Evolutionary conservation across 2,888 invertebrate genomes (phyloP).

Genomic region (Stegana nigrithorax): DNA sequence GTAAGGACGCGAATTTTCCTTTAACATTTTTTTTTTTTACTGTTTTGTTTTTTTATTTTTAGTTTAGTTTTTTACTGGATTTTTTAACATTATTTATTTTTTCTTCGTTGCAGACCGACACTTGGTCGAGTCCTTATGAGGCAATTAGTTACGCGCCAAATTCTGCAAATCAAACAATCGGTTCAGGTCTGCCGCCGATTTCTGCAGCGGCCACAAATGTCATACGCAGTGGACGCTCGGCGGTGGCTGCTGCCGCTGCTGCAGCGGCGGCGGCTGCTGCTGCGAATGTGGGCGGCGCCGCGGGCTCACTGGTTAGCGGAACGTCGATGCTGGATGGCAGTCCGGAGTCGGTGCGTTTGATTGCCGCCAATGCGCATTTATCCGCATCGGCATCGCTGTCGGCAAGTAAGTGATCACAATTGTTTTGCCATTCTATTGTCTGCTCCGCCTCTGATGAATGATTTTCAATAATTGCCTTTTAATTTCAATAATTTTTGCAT

Average conservation of each 20-base stretch:
- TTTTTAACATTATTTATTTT: not conserved
- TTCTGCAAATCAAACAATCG: conserved; percentile 27
- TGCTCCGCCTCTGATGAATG: not conserved
- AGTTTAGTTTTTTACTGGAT: too few species aligned
- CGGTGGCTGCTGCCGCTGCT: conserved; percentile 41
- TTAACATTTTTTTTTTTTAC: conserved; percentile 14
- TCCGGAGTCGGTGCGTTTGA: conserved; percentile 43
- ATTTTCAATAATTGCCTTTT: not conserved
- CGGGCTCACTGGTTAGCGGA: conserved; percentile 40
- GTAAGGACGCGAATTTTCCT: conserved; percentile 44
- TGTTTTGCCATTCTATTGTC: not conserved
- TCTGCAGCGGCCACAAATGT: conserved; percentile 55
- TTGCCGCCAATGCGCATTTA: conserved; percentile 68
- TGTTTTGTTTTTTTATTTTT: conserved; percentile 1
- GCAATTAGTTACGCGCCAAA: conserved; percentile 61
- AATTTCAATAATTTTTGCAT: too few species aligned
- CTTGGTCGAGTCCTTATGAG: conserved; percentile 61
- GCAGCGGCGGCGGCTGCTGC: conserved; percentile 43
- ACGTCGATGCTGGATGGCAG: conserved; percentile 5
- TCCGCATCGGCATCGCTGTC: conserved; percentile 79
- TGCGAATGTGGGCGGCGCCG: conserved; percentile 6
- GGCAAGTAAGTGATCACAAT: conserved; percentile 74
- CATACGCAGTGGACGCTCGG: conserved; percentile 60
- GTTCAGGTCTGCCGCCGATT: conserved; percentile 25
- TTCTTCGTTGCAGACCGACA: conserved; percentile 51